phyloP scores from a whole-genome alignment of 2,113 vertebrate species.

The Saccopteryx leptura region DNA sequence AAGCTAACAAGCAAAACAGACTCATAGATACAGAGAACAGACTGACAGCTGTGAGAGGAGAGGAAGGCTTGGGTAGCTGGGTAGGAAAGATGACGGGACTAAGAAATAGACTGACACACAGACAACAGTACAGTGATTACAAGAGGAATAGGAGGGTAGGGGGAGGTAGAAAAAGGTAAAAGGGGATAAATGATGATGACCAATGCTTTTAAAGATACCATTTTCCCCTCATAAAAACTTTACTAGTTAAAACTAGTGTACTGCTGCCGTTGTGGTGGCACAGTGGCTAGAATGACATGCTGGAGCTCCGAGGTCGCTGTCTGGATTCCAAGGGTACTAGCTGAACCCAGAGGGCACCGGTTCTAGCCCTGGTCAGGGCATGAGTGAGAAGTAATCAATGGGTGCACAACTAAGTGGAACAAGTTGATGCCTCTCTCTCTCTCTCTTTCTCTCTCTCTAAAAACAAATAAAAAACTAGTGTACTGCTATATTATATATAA shows the following conservation, averaged over 20 bases:
- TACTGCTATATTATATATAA: not conserved
- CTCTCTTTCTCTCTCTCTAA: too few species aligned
- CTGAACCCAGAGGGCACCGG: too few species aligned
- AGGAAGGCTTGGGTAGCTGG: not conserved
- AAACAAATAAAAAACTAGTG: not conserved
- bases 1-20: not conserved
- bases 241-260: not conserved
- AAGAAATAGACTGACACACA: not conserved
- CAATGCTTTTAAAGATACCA: not conserved
- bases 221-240: constrained; percentile 7
- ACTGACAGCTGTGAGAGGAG: not conserved
- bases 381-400: too few species aligned
- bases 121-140: not conserved
- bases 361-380: too few species aligned
- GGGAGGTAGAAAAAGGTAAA: not conserved
- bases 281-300: too few species aligned
- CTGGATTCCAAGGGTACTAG: too few species aligned
- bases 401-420: too few species aligned
- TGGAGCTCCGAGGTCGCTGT: too few species aligned
- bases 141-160: not conserved
- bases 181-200: not conserved
- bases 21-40: not conserved
- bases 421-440: too few species aligned
- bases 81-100: not conserved
- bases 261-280: too few species aligned